Percentiles rank a stretch among this genome's conserved stretches.
phyloP scores from a whole-genome alignment of 2,797 vertebrate genomes.

The Etheostoma perlongum region DNA sequence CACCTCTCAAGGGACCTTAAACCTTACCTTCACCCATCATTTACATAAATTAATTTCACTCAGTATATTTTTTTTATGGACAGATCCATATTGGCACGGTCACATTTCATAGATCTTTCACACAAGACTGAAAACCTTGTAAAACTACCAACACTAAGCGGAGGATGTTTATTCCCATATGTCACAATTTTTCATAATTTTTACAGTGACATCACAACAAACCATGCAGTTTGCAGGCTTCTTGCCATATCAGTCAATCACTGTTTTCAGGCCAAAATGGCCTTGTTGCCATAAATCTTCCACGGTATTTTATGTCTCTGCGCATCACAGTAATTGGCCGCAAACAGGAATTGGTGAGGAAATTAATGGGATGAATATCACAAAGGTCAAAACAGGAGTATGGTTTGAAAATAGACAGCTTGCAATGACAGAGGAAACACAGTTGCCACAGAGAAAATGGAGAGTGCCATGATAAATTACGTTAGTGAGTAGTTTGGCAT shows the following conservation, averaged over 20 bases:
- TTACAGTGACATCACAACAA: slow-evolving; percentile 73
- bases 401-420: slow-evolving; percentile 54
- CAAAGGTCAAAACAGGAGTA: slow-evolving; percentile 60
- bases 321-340: slow-evolving; percentile 50
- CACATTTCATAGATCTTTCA: slow-evolving; percentile 80
- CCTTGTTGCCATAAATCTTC: slow-evolving; percentile 65
- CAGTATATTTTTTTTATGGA: slow-evolving; percentile 80
- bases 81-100: slow-evolving; percentile 81
- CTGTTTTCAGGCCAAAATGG: slow-evolving; percentile 66
- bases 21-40: slow-evolving; percentile 75
- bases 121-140: slow-evolving; percentile 72
- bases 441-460: slow-evolving; percentile 21
- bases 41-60: slow-evolving; percentile 88
- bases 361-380: slow-evolving; percentile 52
- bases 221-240: slow-evolving; percentile 62
- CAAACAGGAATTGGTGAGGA: slow-evolving; percentile 29
- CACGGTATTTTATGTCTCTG: slow-evolving; percentile 60
- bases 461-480: slow-evolving; percentile 53
- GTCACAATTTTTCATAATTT: slow-evolving; percentile 65
- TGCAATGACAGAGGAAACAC: slow-evolving; percentile 39
- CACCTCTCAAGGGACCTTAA: slow-evolving; percentile 61
- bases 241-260: slow-evolving; percentile 59
- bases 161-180: slow-evolving; percentile 77
- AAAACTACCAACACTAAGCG: slow-evolving; percentile 71
- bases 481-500: slow-evolving; percentile 58